Conservation (phyloP, 2,888 invertebrate genomes). For the Celastrina argiolus region DNA sequence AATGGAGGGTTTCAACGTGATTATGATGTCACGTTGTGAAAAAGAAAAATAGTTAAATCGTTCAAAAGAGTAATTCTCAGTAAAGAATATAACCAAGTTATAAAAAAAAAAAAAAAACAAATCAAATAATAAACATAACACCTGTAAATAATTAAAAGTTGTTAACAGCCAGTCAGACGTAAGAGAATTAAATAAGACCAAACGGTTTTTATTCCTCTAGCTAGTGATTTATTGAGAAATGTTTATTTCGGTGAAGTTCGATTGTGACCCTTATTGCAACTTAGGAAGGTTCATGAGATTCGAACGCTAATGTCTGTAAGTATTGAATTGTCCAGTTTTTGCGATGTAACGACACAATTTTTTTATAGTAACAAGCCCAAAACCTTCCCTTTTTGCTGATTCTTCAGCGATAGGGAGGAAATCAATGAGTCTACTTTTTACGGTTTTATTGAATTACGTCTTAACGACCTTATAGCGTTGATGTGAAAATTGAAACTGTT, state of each 20-base stretch:
- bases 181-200: conserved; percentile 62
- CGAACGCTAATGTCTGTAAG: conserved; percentile 25
- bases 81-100: too few relatives aligned
- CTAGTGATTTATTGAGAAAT: conserved; percentile 58
- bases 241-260: conserved; percentile 38
- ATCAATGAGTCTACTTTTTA: background rate
- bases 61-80: too few relatives aligned
- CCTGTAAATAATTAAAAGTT: conserved; percentile 74
- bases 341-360: conserved; percentile 38
- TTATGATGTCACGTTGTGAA: too few relatives aligned
- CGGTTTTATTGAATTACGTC: too few relatives aligned
- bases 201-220: conserved; percentile 61
- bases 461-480: too few relatives aligned
- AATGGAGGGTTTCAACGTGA: too few relatives aligned
- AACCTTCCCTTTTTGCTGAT: conserved; percentile 21
- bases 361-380: conserved; percentile 24
- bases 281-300: conserved; percentile 35
- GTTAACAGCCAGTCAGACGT: conserved; percentile 63
- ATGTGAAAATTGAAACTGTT: too few relatives aligned
- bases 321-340: conserved; percentile 45
- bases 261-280: conserved; percentile 38
- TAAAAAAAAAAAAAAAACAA: too few relatives aligned
- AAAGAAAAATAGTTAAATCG: too few relatives aligned
- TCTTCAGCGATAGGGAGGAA: background rate
- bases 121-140: conserved; percentile 47